Conservation (phyloP, 2,888 invertebrate species). For the Argyra leucocephala region DNA sequence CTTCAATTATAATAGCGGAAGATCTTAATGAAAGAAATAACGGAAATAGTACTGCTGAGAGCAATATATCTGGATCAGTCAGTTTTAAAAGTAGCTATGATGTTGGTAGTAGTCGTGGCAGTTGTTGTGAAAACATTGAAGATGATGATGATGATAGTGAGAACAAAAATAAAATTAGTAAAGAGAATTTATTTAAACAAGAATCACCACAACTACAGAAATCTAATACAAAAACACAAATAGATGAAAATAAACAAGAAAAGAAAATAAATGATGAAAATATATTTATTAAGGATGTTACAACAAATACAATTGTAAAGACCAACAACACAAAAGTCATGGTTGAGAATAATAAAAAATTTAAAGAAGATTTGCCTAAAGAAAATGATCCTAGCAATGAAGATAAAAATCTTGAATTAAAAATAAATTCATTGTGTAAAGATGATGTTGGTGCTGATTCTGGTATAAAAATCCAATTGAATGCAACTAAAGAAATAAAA, state of each 20-base stretch:
- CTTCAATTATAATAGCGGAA: slow-evolving; percentile 16
- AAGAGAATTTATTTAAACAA: background rate
- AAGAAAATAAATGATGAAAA: slow-evolving; percentile 8
- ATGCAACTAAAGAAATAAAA: too few species aligned
- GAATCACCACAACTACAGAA: background rate
- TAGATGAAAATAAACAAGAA: background rate
- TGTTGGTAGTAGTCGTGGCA: background rate
- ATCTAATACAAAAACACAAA: too few species aligned
- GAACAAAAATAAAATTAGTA: background rate
- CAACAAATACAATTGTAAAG: too few species aligned
- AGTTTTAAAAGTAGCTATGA: background rate
- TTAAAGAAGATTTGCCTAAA: too few species aligned
- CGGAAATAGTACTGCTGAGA: slow-evolving; percentile 21
- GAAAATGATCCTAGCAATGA: too few species aligned
- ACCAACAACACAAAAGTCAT: too few species aligned
- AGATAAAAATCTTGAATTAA: too few species aligned
- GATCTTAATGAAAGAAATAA: slow-evolving; percentile 20
- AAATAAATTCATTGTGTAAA: too few species aligned
- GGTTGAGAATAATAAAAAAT: too few species aligned
- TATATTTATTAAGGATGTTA: slow-evolving; percentile 4
- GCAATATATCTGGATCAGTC: slow-evolving; percentile 17
- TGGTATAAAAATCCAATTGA: too few species aligned
- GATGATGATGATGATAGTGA: background rate
- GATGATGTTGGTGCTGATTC: too few species aligned
- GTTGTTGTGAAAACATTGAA: background rate